phyloP scores from a whole-genome alignment of 1,140 invertebrate species.

The Heliconius nattereri region DNA sequence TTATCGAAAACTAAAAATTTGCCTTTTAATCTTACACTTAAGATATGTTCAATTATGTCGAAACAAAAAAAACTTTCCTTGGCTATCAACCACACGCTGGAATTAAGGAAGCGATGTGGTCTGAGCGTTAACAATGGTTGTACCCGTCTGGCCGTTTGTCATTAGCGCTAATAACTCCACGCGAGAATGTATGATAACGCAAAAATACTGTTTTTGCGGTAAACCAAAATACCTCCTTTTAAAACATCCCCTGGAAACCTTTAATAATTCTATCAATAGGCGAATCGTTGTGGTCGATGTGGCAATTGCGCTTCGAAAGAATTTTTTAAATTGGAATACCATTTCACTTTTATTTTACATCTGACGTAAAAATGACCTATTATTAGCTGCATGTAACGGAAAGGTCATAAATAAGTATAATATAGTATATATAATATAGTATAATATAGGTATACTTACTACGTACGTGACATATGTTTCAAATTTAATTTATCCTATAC shows the following conservation, averaged over 20 bases:
- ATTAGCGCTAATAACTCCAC: constrained; percentile 75
- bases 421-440: not conserved
- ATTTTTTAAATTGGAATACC: constrained; percentile 53
- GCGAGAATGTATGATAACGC: constrained; percentile 49
- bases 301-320: constrained; percentile 57
- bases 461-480: not conserved
- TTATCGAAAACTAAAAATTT: too few species aligned
- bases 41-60: not conserved
- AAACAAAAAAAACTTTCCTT: constrained; percentile 17
- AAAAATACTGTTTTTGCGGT: constrained; percentile 64
- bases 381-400: constrained; percentile 25
- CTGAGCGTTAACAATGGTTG: constrained; percentile 51
- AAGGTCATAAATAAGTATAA: constrained; percentile 18
- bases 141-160: constrained; percentile 60
- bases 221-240: constrained; percentile 29
- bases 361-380: constrained; percentile 45
- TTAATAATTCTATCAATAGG: constrained; percentile 77
- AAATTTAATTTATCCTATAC: not conserved
- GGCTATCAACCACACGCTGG: not conserved
- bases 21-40: too few species aligned
- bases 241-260: constrained; percentile 2
- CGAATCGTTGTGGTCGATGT: constrained; percentile 63
- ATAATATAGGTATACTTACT: too few species aligned
- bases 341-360: constrained; percentile 46
- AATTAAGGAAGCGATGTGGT: constrained; percentile 60